These are phyloP conservation scores for Cuniculus paca DNA, from an alignment of 2,797 vertebrate genomes.

Conservation along the genomic window DNA sequence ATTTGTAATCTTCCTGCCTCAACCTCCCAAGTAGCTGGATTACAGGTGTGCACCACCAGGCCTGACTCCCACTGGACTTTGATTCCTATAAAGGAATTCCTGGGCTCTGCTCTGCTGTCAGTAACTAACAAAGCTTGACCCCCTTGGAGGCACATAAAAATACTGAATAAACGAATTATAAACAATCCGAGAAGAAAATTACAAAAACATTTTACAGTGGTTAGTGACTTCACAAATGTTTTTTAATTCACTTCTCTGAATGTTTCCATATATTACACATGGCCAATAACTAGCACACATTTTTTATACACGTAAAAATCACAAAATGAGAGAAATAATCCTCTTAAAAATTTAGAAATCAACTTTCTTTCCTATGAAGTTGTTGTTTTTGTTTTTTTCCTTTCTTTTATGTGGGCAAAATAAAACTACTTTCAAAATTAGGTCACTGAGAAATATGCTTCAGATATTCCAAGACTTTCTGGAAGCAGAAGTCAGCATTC, in stretches of 20 bases:
- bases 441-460: not conserved
- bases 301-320: not conserved
- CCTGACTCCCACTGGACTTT: not conserved
- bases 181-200: not conserved
- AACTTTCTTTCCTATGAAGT: not conserved
- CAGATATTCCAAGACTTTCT: not conserved
- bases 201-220: not conserved
- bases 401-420: not conserved
- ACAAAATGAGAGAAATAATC: not conserved
- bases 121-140: not conserved
- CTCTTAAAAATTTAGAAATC: not conserved
- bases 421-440: constrained; percentile 27
- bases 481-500: not conserved
- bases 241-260: not conserved
- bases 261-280: not conserved
- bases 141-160: not conserved
- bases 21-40: not conserved
- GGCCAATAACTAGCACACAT: not conserved
- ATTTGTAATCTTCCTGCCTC: not conserved
- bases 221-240: not conserved
- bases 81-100: not conserved
- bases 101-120: not conserved
- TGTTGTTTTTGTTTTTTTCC: not conserved
- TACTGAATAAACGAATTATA: not conserved
- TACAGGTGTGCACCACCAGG: not conserved